These are phyloP conservation scores for Cheirogaleus medius DNA, from an alignment of 2,113 vertebrate genomes.

Conservation along the genomic window DNA sequence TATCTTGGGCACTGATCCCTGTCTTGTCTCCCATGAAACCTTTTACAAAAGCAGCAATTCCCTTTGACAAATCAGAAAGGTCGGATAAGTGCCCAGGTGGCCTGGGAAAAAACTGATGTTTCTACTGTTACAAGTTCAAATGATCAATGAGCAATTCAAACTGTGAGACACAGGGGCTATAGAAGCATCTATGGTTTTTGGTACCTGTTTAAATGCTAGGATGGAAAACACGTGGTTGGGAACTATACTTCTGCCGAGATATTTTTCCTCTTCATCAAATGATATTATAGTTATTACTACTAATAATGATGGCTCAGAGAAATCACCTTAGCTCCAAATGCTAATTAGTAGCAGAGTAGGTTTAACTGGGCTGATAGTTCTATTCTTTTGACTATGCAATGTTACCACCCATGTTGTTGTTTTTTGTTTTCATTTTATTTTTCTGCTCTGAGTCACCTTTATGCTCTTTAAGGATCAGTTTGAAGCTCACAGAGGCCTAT, in stretches of 20 bases:
- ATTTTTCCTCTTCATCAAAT: not conserved
- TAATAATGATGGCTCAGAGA: not conserved
- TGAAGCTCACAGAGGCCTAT: not conserved
- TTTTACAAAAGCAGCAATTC: slow-evolving; percentile 15
- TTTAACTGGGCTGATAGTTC: not conserved
- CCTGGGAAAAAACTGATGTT: not conserved
- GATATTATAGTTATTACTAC: not conserved
- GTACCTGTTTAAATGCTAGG: not conserved
- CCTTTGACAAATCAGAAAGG: slow-evolving; percentile 45
- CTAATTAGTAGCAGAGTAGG: not conserved
- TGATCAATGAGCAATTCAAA: not conserved
- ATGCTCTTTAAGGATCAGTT: not conserved
- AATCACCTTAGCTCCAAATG: not conserved
- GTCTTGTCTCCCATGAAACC: not conserved
- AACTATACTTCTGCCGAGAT: not conserved
- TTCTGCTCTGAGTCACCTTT: not conserved
- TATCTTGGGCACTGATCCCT: not conserved
- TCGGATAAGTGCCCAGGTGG: slow-evolving; percentile 10
- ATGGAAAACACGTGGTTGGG: not conserved
- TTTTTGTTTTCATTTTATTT: not conserved
- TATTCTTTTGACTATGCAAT: not conserved
- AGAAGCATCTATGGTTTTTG: not conserved
- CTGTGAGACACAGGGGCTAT: not conserved
- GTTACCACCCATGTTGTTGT: not conserved
- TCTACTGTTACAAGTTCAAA: slow-evolving; percentile 23